Conservation (phyloP, 2,888 invertebrate species). For the Oxystoma pomonae region DNA sequence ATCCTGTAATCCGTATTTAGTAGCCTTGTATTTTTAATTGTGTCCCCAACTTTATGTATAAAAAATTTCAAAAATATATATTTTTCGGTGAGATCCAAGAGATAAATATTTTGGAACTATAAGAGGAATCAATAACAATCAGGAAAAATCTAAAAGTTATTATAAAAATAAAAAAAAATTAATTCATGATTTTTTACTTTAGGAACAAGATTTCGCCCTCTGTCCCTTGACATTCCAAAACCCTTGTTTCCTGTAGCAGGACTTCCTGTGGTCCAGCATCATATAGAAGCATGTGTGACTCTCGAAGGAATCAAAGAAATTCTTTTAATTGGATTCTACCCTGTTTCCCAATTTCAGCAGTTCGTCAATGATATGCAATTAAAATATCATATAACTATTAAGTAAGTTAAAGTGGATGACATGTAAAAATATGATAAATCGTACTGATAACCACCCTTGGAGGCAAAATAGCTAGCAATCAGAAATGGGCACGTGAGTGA, state of each 20-base stretch:
- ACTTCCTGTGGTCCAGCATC: conserved; percentile 92
- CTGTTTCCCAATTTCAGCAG: conserved; percentile 74
- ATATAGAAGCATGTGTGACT: conserved; percentile 87
- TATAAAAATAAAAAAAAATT: conserved; percentile 6
- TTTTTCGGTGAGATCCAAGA: too few species aligned
- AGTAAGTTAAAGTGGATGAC: conserved; percentile 48
- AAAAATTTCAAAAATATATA: too few species aligned
- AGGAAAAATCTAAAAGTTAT: too few species aligned
- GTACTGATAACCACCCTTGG: background rate
- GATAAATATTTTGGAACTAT: too few species aligned
- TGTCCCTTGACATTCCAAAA: conserved; percentile 96
- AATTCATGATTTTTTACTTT: conserved; percentile 32
- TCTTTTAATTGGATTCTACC: conserved; percentile 90
- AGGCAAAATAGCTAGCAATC: background rate
- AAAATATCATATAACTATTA: conserved; percentile 74
- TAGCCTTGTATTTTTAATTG: too few species aligned
- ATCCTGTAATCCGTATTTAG: too few species aligned
- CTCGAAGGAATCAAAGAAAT: conserved; percentile 83
- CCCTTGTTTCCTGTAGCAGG: conserved; percentile 97
- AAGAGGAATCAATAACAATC: too few species aligned
- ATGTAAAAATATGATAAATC: background rate
- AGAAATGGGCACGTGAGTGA: background rate
- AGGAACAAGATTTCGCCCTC: conserved; percentile 96
- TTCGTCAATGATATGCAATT: conserved; percentile 86
- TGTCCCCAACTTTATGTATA: too few species aligned